These are phyloP conservation scores for Laothoe populi DNA, from an alignment of 2,888 invertebrate genomes.

Conservation along the genomic window DNA sequence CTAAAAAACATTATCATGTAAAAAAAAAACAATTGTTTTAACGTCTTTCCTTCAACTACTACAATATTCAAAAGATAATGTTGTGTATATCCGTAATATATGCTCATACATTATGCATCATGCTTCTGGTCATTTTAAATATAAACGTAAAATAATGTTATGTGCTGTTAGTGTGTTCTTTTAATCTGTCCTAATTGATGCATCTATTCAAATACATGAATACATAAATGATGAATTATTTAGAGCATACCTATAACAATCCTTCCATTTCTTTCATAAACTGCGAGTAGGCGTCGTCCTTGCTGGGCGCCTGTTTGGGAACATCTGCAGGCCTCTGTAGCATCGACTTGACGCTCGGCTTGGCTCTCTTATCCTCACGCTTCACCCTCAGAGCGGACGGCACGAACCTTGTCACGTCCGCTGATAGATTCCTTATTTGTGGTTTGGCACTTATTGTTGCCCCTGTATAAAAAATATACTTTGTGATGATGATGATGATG, in stretches of 20 bases:
- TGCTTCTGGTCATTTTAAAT: too few species aligned
- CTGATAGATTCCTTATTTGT: conserved; percentile 96
- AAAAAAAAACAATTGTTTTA: too few species aligned
- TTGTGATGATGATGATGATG: not conserved
- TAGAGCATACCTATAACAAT: conserved; percentile 85
- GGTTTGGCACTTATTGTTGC: conserved; percentile 98
- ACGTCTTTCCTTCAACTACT: too few species aligned
- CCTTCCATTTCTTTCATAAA: conserved; percentile 99
- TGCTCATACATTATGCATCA: too few species aligned
- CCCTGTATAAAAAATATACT: conserved; percentile 60
- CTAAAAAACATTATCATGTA: too few species aligned
- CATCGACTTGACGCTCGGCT: conserved; percentile 81
- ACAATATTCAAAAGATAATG: too few species aligned
- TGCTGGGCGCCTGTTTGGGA: conserved; percentile 86
- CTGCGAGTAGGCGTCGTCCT: conserved; percentile 99
- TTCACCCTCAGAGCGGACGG: conserved; percentile 97
- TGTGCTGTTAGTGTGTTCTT: too few species aligned
- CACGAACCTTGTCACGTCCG: conserved; percentile 97
- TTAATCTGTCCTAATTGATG: too few species aligned
- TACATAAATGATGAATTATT: too few species aligned
- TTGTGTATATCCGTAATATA: too few species aligned
- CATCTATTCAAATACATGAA: too few species aligned
- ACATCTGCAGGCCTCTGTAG: conserved; percentile 81
- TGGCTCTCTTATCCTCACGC: conserved; percentile 90
- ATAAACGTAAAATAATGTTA: too few species aligned